A percentile compares a stretch with the other conserved stretches of the same genome.
Evolutionary conservation across 2,888 invertebrate species (phyloP).

Genomic region (Coleophora deauratella): DNA sequence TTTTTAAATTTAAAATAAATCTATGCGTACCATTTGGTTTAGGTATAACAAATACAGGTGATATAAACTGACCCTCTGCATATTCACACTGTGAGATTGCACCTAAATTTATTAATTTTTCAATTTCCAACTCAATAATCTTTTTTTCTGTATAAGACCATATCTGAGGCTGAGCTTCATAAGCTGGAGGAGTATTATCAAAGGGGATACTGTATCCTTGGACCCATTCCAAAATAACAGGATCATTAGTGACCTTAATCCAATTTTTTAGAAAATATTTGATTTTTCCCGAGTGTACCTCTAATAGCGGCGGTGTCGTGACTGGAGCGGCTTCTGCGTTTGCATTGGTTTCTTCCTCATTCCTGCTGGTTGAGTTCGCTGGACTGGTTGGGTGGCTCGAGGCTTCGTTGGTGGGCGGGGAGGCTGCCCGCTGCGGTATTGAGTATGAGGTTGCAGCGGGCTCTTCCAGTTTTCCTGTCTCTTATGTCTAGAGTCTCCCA

Average conservation of each 20-base stretch:
- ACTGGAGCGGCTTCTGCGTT: not conserved
- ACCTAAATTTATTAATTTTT: not conserved
- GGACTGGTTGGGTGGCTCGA: not conserved
- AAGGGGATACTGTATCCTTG: constrained; percentile 4
- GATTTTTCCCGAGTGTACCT: constrained; percentile 5
- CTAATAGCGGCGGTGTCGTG: not conserved
- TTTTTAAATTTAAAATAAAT: constrained; percentile 6
- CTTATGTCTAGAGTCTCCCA: not conserved
- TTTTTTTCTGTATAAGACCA: not conserved
- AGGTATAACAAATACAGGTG: not conserved
- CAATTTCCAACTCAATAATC: not conserved
- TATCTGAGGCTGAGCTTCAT: not conserved
- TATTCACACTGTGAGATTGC: not conserved
- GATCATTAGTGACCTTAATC: constrained; percentile 2
- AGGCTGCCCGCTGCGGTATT: not conserved
- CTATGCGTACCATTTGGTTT: constrained; percentile 2
- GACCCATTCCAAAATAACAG: not conserved
- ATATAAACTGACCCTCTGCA: not conserved
- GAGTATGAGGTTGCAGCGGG: not conserved
- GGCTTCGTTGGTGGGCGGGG: not conserved
- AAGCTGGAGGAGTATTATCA: not conserved
- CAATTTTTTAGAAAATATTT: constrained; percentile 1
- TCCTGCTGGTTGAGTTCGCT: not conserved
- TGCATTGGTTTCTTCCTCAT: not conserved
- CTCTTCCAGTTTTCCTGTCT: not conserved